phyloP scores from a whole-genome alignment of 2,797 vertebrate genomes.

The Remorina albescens region DNA sequence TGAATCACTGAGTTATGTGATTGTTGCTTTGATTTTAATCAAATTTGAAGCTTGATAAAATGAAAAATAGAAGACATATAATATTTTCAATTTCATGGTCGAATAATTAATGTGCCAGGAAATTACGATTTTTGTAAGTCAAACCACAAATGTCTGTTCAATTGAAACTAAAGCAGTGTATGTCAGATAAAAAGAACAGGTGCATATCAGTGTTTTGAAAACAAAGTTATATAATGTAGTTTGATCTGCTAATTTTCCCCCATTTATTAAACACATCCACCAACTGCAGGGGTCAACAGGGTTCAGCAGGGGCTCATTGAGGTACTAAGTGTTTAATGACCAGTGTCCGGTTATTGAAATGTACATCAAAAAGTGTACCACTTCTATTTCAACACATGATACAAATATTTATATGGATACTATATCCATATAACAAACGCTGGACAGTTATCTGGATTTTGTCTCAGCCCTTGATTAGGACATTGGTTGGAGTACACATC shows the following conservation, averaged over 20 bases:
- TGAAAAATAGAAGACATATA: constrained; percentile 17
- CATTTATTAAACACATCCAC: background rate
- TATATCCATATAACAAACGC: background rate
- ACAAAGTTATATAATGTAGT: background rate
- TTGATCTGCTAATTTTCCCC: background rate
- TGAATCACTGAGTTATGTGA: constrained; percentile 33
- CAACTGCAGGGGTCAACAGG: too few relatives aligned
- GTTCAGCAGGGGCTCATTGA: background rate
- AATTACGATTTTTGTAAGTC: constrained; percentile 35
- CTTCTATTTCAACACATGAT: too few relatives aligned
- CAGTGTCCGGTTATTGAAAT: background rate
- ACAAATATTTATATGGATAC: too few relatives aligned
- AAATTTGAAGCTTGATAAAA: constrained; percentile 38
- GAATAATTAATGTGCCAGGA: constrained; percentile 36
- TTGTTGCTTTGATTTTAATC: constrained; percentile 48
- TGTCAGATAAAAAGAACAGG: background rate
- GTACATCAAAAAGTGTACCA: background rate
- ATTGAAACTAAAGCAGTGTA: background rate
- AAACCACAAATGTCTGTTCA: constrained; percentile 24
- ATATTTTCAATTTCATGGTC: constrained; percentile 39
- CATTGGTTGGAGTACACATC: background rate
- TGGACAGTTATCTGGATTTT: background rate
- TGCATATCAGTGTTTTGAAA: background rate
- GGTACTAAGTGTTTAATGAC: background rate
- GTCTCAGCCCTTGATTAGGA: background rate